Base-by-base conservation (phyloP, 2,113 vertebrate species). In the Otocyon megalotis region DNA sequence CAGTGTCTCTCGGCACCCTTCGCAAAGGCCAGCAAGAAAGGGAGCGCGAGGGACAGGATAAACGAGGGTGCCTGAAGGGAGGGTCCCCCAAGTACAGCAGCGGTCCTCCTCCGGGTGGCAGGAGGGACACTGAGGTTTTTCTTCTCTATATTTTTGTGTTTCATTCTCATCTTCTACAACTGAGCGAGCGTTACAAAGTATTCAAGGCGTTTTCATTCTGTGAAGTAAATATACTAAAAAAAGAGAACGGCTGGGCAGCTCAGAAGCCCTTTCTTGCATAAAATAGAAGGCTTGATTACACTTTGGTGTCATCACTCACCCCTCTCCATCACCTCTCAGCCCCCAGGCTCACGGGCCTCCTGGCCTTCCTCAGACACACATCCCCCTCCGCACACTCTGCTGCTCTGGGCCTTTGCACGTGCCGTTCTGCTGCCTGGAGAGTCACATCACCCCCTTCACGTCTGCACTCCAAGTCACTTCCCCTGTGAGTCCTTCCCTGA, bases 371-470 rank as follows among this genome's bases (percentile, higher is more conserved):
- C 65, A 50, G 53, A 77, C 72, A 77, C 8, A 14, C 26, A 0
- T 1, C 9, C 60, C 0, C 17, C 30, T 15, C 32, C 7, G 2
- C 8, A 1, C 17, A 30, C 67, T 12, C 48, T n/a, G n/a, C 53
- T 13, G 22, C 22, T n/a, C 63, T 4, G 13, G 56, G 35, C 71
- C 32, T 90, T 63, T 20, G 37, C 53, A 53, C 20, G 0, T 22
- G 54, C 89, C 35, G 63, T 15, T 13, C 54, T 4, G 0, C 12
- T 13, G n/a, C 86, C 80, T 4, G 3, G 19, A 53, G 8, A 9
- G 67, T 8, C 28, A 1, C 28, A 22, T 7, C 76, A 5, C 65
- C 35, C 63, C 76, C 67, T 65, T 35, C 62, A 5, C 0, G 0
- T 35, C 67, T 54, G 37, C 30, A 15, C 13, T 67, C 26, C 13